Conservation (phyloP, 1,140 invertebrate genomes). For the Cydia fagiglandana region DNA sequence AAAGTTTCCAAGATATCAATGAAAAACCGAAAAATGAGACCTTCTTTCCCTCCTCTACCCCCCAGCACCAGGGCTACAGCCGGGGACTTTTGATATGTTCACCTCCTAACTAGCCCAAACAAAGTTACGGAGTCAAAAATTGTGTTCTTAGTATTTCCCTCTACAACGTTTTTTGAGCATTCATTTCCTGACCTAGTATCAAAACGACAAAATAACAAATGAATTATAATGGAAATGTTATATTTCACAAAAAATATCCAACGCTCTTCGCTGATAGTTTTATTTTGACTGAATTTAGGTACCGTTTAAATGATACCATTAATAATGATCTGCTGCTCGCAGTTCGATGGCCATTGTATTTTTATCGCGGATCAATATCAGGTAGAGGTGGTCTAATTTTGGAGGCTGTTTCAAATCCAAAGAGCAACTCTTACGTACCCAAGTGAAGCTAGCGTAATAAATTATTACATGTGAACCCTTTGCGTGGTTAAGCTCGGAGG, state of each 20-base stretch:
- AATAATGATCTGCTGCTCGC: not conserved
- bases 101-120: no score
- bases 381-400: slow-evolving; percentile 18
- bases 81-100: no score
- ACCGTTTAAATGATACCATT: not conserved
- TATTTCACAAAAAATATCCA: not conserved
- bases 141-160: no score
- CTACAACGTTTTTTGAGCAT: no score
- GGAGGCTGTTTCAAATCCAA: slow-evolving; percentile 28
- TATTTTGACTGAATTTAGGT: not conserved
- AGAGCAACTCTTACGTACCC: slow-evolving; percentile 12
- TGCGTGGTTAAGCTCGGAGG: slow-evolving; percentile 54
- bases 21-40: no score
- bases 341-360: not conserved
- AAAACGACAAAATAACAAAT: not conserved
- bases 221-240: not conserved
- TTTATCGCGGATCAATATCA: slow-evolving; percentile 11
- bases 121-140: no score
- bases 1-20: no score
- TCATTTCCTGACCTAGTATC: no score
- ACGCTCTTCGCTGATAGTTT: not conserved
- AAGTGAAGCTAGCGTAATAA: slow-evolving; percentile 50
- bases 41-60: no score
- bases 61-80: no score
- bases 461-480: slow-evolving; percentile 62